A percentile compares a stretch with the other conserved stretches of the same genome.
Conservation (phyloP, 2,113 vertebrate species). For the Glaucomys volans region DNA sequence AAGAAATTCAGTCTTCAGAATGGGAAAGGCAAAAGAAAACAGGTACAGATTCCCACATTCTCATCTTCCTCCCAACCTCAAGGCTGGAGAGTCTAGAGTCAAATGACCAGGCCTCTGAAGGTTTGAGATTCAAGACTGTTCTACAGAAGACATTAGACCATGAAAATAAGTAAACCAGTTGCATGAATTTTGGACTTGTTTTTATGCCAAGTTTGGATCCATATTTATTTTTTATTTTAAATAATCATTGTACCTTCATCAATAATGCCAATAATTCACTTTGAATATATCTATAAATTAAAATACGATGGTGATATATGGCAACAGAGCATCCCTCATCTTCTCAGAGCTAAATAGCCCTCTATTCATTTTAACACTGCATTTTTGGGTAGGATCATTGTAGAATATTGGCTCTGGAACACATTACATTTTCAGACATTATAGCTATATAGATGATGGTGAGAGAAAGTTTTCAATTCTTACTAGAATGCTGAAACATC, state of each 20-base stretch:
- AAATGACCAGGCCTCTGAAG: fast-evolving
- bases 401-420: slow-evolving; percentile 52
- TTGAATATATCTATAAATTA: background rate
- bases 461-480: slow-evolving; percentile 65
- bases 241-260: background rate
- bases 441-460: slow-evolving; percentile 48
- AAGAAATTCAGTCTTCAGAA: background rate
- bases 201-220: background rate
- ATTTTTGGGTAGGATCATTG: slow-evolving; percentile 68
- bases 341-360: background rate
- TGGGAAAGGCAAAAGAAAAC: background rate
- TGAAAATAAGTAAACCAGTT: background rate
- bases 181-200: background rate
- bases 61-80: background rate
- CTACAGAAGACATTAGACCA: background rate
- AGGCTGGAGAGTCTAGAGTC: background rate
- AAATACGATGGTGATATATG: background rate
- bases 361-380: background rate
- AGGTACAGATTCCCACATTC: fast-evolving
- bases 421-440: background rate
- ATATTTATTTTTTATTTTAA: background rate
- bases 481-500: slow-evolving; percentile 25
- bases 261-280: background rate
- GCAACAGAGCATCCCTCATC: background rate
- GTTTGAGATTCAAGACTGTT: background rate